Conservation (phyloP, 2,888 invertebrate genomes). For the Suillia variegata region DNA sequence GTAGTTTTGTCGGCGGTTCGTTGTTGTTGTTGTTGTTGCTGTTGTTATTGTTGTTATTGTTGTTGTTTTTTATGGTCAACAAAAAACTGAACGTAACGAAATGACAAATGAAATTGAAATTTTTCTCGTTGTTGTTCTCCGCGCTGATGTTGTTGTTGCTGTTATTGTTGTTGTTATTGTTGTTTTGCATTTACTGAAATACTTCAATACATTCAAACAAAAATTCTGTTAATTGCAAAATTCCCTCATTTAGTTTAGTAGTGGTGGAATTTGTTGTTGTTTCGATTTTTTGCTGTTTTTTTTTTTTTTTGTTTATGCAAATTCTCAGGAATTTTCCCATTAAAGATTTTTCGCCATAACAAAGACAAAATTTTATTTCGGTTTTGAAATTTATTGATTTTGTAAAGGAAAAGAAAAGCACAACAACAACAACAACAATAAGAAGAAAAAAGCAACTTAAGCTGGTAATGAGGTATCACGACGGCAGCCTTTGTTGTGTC, state of each 20-base stretch:
- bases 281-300: background rate
- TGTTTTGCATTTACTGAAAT: background rate
- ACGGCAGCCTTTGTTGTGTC: no score
- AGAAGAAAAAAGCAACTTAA: no score
- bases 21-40: no score
- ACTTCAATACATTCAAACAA: background rate
- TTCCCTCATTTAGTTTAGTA: background rate
- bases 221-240: conserved; percentile 4
- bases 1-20: conserved; percentile 24
- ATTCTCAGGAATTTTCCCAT: no score
- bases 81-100: conserved; percentile 42
- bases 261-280: background rate
- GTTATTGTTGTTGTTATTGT: background rate
- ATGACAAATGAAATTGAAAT: conserved; percentile 52
- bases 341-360: no score
- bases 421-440: no score
- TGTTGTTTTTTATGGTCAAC: background rate
- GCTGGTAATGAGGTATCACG: no score
- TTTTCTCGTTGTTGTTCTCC: no score
- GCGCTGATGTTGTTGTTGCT: background rate
- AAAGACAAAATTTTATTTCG: background rate
- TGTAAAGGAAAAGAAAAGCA: no score
- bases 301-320: no score
- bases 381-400: background rate
- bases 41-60: no score